A percentile compares a stretch with the other conserved stretches of the same genome.
These are phyloP conservation scores for Chauna torquata DNA, from an alignment of 2,113 vertebrate species.

Conservation along the genomic window DNA sequence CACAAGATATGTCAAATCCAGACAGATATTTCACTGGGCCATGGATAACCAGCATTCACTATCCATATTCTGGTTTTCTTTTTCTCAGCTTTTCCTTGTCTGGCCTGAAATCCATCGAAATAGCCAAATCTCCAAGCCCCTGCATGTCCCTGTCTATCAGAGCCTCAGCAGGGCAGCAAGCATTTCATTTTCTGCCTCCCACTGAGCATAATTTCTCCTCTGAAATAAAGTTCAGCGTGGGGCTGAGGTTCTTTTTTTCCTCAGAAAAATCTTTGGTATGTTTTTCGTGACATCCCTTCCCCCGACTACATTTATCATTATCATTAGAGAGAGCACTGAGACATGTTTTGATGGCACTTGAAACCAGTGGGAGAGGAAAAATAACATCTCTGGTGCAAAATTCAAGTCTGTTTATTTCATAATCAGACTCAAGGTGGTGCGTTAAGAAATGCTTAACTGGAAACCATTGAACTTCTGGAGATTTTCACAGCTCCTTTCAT, in stretches of 20 bases:
- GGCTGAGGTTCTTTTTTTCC: conserved; percentile 21
- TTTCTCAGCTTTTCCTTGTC: background rate
- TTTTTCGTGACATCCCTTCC: conserved; percentile 67
- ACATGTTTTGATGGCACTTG: conserved; percentile 63
- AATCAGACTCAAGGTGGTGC: conserved; percentile 52
- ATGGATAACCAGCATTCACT: background rate
- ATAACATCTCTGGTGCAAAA: conserved; percentile 56
- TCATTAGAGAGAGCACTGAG: conserved; percentile 57
- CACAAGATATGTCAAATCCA: background rate
- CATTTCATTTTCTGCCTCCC: conserved; percentile 63
- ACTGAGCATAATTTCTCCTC: conserved; percentile 62
- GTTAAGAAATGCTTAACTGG: conserved; percentile 36
- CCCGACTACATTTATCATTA: conserved; percentile 63
- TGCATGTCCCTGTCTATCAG: conserved; percentile 50
- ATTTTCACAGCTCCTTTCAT: conserved; percentile 5
- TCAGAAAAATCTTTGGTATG: conserved; percentile 55
- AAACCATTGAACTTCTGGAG: conserved; percentile 24
- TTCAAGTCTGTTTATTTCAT: conserved; percentile 53
- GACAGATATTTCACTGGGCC: background rate
- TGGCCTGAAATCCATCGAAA: conserved; percentile 18
- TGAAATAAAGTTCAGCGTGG: conserved; percentile 57
- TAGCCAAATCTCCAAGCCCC: conserved; percentile 1
- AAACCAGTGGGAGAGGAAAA: conserved; percentile 66
- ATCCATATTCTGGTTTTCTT: background rate
- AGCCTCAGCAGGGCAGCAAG: conserved; percentile 53